Percentiles rank a stretch among this genome's conserved stretches.
Conservation (phyloP, 1,140 invertebrate genomes). For the Mizuhopecten yessoensis region DNA sequence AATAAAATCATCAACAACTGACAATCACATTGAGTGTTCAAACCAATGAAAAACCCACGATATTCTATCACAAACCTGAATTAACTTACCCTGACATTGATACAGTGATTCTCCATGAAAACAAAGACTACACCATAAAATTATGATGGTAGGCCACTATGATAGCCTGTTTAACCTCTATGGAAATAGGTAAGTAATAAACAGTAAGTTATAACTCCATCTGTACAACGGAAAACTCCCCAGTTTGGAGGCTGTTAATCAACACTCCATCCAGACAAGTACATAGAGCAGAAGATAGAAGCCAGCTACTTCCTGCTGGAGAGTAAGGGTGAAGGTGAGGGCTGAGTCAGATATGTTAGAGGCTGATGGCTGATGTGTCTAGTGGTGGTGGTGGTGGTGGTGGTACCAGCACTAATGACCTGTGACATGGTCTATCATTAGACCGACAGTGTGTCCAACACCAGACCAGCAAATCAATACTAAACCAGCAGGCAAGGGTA, state of each 20-base stretch:
- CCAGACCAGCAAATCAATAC: conserved; percentile 18
- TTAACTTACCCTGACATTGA: not conserved
- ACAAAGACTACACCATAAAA: not conserved
- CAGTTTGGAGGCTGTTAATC: not conserved
- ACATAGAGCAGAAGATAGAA: no score
- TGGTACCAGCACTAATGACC: not conserved
- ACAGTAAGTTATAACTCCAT: not conserved
- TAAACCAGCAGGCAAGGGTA: no score
- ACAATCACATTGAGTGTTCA: no score
- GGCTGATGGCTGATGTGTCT: not conserved
- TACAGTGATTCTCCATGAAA: not conserved
- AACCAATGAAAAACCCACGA: not conserved
- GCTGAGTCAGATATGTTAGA: no score
- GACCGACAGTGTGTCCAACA: not conserved
- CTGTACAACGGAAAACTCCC: not conserved
- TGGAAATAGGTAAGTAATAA: no score
- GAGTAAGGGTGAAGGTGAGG: no score
- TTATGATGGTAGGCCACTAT: not conserved
- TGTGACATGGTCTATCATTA: conserved; percentile 10
- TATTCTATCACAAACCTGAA: not conserved
- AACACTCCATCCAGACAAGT: no score
- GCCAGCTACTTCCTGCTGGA: no score
- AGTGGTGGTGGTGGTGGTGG: not conserved
- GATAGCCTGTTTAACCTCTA: no score
- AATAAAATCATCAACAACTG: not conserved